Base-by-base conservation (phyloP, 2,888 invertebrate species). In the Spodoptera littoralis region DNA sequence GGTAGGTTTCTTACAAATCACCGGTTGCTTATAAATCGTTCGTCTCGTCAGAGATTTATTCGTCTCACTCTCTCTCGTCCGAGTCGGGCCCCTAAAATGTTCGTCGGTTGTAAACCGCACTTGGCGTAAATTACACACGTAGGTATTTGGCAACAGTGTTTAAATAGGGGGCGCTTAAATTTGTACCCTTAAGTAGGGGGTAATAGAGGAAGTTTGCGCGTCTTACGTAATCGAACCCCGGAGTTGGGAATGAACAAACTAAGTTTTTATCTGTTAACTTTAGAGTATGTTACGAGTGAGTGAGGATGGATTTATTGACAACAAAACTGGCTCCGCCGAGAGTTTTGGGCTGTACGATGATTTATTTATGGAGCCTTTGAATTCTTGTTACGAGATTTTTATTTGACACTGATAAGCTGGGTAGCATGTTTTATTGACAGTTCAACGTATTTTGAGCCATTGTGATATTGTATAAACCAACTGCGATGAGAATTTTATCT, bases 11-110 rank as follows among this genome's bases (percentile, higher is more conserved):
- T 90, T 90, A 89, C 90, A 90, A 90, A 90, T 92, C 90, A 90
- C 89, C 88, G 87, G 88, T 86, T 88, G 89, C 88, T 89, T 91
- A 90, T 91, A 90, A 92, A 92, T 90, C 90, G 90, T 84, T 80
- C 84, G 84, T 85, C 84, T 84, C 78, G 84, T 84, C 83, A 84
- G 84, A 89, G 89, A 91, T 91, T 91, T 92, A 91, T 92, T 88
- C 83, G 85, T 84, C 79, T 84, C 77, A 76, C 76, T 71, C 56
- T 47, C 69, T 60, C 79, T 76, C 73, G 79, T 76, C 76, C 78
- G 73, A 76, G 79, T 75, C 80, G 73, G 66, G 69, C 71, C 59
- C 63, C 72, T 72, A 75, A 73, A 84, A 79, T 79, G 82, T 80
- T 80, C 79, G 78, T 66, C 77, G 83, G 81, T 84, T 86, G 87